Evolutionary conservation across 1,140 invertebrate species (phyloP).

Genomic region (Gonatopus flavifemur): DNA sequence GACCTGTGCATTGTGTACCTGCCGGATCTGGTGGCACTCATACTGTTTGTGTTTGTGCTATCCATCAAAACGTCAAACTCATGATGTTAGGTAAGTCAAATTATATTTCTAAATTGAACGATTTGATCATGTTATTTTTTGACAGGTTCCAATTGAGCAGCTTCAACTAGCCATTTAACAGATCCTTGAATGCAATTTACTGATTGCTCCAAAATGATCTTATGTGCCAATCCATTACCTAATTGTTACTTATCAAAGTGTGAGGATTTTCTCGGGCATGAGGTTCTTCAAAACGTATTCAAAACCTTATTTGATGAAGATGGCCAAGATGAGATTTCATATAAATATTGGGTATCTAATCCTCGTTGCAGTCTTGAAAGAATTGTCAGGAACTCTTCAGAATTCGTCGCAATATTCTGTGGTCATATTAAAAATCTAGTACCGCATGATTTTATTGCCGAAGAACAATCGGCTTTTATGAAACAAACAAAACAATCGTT

Average conservation of each 20-base stretch:
- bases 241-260: slow-evolving; percentile 10
- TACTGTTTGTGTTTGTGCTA: slow-evolving; percentile 25
- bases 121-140: slow-evolving; percentile 5
- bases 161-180: neutral
- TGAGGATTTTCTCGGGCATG: slow-evolving; percentile 1
- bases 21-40: slow-evolving; percentile 23
- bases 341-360: neutral
- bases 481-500: neutral
- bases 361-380: neutral
- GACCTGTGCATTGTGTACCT: slow-evolving; percentile 20
- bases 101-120: neutral
- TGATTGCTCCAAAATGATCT: slow-evolving; percentile 6
- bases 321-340: neutral
- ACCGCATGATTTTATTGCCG: neutral
- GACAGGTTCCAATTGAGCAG: slow-evolving; percentile 6
- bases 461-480: neutral
- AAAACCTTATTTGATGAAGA: neutral
- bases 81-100: slow-evolving; percentile 9
- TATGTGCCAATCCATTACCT: slow-evolving; percentile 3
- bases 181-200: slow-evolving; percentile 1
- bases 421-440: neutral
- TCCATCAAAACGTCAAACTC: no score
- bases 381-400: neutral
- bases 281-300: slow-evolving; percentile 1
- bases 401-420: neutral